Evolutionary conservation across 2,113 vertebrate species (phyloP), one percentile per base, ranked within the genome.

Genomic region (Erinaceus europaeus): DNA sequence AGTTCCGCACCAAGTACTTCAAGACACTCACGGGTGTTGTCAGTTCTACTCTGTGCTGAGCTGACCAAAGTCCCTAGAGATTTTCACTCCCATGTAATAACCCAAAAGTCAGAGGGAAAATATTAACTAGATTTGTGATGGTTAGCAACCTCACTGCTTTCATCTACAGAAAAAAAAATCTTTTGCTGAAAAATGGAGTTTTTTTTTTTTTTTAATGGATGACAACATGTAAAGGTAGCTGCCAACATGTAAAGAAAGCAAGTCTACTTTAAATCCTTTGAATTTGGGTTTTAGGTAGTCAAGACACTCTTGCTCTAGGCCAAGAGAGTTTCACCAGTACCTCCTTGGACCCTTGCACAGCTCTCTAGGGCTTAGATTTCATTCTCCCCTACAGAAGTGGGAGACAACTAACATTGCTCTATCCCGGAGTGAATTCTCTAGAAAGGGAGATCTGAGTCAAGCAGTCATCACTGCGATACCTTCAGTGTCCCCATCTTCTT

Each of bases 261-360:
- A 69, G 27, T 65, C n/a, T 75, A 46, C 11, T 78, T 90, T n/a
- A 88, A 72, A 90, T 75, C 46, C 75, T 87, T 48, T 75, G 72
- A 40, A 27, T 75, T 74, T 75, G 57, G 17, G 38, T 57, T 15
- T 67, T 65, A n/a, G 32, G 57, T 4, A 73, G 48, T 2, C 18
- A 59, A 34, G 20, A 92, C 42, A 32, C 3, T 72, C 32, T 18
- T n/a, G 25, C 1, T 80, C 7, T 4, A 53, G 13, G n/a, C 50
- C 27, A 76, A 72, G 44, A 38, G 40, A 42, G 1, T 67, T 65
- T 42, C 34, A 23, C 57, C 69, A 78, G 34, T 17, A 23, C 40
- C 64, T 85, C 55, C 61, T 3, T 64, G 20, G 38, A 48, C 46
- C 42, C 40, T 55, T 65, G 42, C 38, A 8, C 34, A 27, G 76